Evolutionary conservation across 2,113 vertebrate species (phyloP).

Genomic region (Trichomycterus rosablanca): DNA sequence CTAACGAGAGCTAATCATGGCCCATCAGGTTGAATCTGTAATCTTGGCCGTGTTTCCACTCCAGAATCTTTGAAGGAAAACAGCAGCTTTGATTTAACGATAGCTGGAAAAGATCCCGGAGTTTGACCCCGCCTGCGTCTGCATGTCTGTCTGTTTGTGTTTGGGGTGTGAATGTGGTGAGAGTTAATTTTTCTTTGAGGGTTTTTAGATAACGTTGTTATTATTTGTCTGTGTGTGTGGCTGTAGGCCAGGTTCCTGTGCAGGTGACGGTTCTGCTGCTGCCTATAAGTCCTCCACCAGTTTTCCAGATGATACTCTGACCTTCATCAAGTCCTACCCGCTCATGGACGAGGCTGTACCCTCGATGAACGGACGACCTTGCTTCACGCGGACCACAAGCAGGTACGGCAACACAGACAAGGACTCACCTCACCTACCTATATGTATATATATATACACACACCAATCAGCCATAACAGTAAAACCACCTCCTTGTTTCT

Average conservation of each 20-base stretch:
- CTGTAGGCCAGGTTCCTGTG: constrained; percentile 83
- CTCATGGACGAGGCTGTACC: constrained; percentile 84
- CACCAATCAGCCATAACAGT: too few relatives aligned
- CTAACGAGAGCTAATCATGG: constrained; percentile 10
- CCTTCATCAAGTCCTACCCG: constrained; percentile 91
- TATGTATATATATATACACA: too few relatives aligned
- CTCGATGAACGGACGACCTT: constrained; percentile 75
- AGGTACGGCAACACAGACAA: constrained; percentile 64
- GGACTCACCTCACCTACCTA: too few relatives aligned
- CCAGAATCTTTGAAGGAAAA: constrained; percentile 1
- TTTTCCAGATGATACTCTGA: constrained; percentile 84
- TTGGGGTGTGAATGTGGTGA: neutral
- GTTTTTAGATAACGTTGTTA: neutral
- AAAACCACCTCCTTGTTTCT: too few relatives aligned
- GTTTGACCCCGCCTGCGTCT: constrained; percentile 22
- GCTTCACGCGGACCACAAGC: constrained; percentile 83
- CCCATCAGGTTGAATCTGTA: constrained; percentile 3
- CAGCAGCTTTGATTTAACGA: constrained; percentile 32
- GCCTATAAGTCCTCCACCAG: constrained; percentile 74
- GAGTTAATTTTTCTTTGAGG: neutral
- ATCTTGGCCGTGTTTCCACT: constrained; percentile 15
- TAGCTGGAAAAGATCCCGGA: constrained; percentile 21
- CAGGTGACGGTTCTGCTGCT: constrained; percentile 73
- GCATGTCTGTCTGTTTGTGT: constrained; percentile 13
- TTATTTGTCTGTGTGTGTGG: neutral